Conservation (phyloP, 2,888 invertebrate species). For the Hydrotaea cyrtoneurina region DNA sequence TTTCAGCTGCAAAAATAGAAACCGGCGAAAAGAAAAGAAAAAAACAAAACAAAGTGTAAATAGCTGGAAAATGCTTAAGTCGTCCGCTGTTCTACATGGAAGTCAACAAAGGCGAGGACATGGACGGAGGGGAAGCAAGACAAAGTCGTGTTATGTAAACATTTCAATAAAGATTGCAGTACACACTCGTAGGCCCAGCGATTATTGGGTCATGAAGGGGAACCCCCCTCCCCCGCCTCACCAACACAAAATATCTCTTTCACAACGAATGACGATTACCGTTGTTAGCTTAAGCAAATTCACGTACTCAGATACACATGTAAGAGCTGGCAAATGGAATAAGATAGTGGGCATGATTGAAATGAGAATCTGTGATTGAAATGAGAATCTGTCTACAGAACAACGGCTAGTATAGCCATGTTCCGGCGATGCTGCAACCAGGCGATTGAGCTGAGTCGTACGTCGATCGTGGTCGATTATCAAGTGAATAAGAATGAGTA, state of each 20-base stretch:
- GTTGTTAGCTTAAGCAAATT: not conserved
- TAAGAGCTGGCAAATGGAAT: not conserved
- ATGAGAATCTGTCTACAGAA: no score
- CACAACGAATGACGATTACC: not conserved
- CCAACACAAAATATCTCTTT: not conserved
- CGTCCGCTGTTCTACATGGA: constrained; percentile 8
- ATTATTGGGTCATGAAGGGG: not conserved
- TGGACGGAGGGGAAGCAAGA: not conserved
- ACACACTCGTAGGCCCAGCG: not conserved
- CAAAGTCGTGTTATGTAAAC: not conserved
- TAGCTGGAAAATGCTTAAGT: constrained; percentile 24
- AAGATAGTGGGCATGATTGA: no score
- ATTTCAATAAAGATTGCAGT: not conserved
- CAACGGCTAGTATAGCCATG: no score
- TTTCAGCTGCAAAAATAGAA: not conserved
- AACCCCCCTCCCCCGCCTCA: no score
- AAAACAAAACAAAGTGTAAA: constrained; percentile 16
- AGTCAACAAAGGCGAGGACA: not conserved
- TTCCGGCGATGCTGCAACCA: no score
- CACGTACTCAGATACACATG: not conserved
- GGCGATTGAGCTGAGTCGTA: no score
- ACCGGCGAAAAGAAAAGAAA: not conserved
- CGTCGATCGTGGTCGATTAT: no score
- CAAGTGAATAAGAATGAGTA: no score
- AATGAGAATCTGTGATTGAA: no score